Conservation (phyloP, 2,888 invertebrate species). For the Drosophila stalkeri region DNA sequence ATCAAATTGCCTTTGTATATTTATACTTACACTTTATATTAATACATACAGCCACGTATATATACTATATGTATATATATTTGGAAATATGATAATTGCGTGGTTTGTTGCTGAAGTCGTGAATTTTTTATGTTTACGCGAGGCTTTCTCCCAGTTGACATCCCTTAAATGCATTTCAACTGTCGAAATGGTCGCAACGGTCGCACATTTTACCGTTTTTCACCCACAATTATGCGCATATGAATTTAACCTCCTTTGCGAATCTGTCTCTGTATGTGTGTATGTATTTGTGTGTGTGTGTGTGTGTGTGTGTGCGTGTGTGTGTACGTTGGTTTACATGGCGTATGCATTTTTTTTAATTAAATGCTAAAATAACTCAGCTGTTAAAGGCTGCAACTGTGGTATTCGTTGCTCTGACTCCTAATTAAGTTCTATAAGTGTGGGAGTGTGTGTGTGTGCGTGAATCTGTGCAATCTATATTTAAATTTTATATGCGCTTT, state of each 20-base stretch:
- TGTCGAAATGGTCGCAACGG: constrained; percentile 15
- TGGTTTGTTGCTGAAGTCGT: constrained; percentile 9
- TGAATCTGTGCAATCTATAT: constrained; percentile 5
- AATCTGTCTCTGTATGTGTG: background rate
- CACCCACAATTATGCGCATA: constrained; percentile 41
- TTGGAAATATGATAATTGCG: constrained; percentile 19
- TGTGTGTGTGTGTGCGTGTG: constrained; percentile 8
- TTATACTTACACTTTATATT: background rate
- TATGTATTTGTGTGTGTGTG: background rate
- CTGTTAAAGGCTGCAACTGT: constrained; percentile 27
- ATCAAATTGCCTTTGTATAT: constrained; percentile 22
- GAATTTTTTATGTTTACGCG: constrained; percentile 14
- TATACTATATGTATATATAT: background rate
- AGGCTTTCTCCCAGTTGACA: constrained; percentile 11
- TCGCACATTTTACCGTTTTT: constrained; percentile 16
- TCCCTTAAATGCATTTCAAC: constrained; percentile 17
- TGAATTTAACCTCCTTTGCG: constrained; percentile 47
- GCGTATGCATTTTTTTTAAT: constrained; percentile 41
- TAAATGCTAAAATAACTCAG: constrained; percentile 43
- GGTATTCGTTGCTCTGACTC: constrained; percentile 7
- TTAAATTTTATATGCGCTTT: constrained; percentile 9
- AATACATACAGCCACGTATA: background rate
- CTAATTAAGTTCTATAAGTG: constrained; percentile 15
- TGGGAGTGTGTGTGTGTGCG: background rate
- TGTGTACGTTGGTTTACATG: constrained; percentile 9